Base-by-base conservation (phyloP, 2,113 vertebrate genomes). In the Oreochromis tanganicae region DNA sequence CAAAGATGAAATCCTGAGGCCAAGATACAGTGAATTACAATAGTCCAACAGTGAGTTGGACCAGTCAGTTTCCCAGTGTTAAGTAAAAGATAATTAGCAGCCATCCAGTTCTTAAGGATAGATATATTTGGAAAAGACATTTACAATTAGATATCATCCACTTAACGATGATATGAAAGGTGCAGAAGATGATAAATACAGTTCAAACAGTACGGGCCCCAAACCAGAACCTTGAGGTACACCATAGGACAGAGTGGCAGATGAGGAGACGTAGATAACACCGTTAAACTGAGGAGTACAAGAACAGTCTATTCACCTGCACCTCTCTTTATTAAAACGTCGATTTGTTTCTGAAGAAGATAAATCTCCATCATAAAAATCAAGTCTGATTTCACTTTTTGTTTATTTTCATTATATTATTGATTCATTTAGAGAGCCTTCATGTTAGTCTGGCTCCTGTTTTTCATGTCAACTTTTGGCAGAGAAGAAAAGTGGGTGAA, bases 401-500 rank as follows among this genome's bases (percentile, higher is more conserved):
- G 16, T 0, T 13, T 75, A 2, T 32, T 29, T n/a, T n/a, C 0
- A 38, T 38, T 66, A n/a, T n/a, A 66, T 66, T 75, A 19, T 32
- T 48, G 17, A 50, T 32, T 50, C 21, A 17, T 73, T 46, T 73
- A 27, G 7, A 43, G 19, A 5, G 66, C 29, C 68, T 41, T 82
- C 24, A 9, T 21, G n/a, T 38, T 29, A 19, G 29, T 9, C 27
- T 24, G 10, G 11, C 21, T 89, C 10, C 81, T 50, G 5, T 3
- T 52, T 27, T n/a, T 11, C 32, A 38, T 85, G 12, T 55, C 57
- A 9, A 36, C 59, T 13, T 75, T 80, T 88, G 85, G 81, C 73
- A 80, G n/a, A 68, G 6, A 19, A 43, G 82, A 34, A 11, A 92
- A 94, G 85, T 94, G 88, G 91, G 93, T 92, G 82, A 94, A 93